Conservation (phyloP, 2,113 vertebrate species). For the Nycticorax nycticorax region DNA sequence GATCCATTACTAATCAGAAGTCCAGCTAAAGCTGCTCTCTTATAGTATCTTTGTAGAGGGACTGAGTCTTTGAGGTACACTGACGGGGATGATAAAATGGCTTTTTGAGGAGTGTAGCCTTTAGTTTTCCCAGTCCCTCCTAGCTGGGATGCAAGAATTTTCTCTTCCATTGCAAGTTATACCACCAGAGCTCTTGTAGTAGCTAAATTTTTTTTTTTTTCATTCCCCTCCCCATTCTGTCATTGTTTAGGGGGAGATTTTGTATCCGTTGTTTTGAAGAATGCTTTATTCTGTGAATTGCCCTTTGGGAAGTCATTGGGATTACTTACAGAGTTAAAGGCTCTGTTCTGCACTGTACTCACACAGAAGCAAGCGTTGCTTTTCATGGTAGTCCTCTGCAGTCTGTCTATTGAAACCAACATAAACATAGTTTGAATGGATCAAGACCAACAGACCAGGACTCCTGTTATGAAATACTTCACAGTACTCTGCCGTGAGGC, state of each 20-base stretch:
- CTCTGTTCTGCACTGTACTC: neutral
- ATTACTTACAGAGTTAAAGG: neutral
- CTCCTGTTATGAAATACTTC: neutral
- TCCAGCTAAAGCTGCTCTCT: neutral
- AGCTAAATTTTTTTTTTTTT: neutral
- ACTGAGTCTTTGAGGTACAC: neutral
- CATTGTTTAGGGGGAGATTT: neutral
- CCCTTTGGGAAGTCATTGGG: neutral
- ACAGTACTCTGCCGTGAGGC: neutral
- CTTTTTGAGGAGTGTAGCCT: neutral
- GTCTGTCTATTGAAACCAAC: neutral
- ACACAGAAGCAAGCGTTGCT: neutral
- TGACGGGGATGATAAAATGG: neutral
- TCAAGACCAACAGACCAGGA: neutral
- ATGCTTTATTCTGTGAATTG: neutral
- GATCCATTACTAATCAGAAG: neutral
- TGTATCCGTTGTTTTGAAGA: neutral
- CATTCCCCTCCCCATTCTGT: neutral
- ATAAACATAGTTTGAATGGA: fast-evolving
- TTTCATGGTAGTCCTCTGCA: neutral
- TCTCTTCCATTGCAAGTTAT: neutral
- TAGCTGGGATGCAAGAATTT: neutral
- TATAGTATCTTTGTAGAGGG: neutral
- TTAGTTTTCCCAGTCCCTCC: neutral
- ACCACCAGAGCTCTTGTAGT: neutral